Conservation (phyloP, 2,113 vertebrate species). For the Deroptyus accipitrinus region DNA sequence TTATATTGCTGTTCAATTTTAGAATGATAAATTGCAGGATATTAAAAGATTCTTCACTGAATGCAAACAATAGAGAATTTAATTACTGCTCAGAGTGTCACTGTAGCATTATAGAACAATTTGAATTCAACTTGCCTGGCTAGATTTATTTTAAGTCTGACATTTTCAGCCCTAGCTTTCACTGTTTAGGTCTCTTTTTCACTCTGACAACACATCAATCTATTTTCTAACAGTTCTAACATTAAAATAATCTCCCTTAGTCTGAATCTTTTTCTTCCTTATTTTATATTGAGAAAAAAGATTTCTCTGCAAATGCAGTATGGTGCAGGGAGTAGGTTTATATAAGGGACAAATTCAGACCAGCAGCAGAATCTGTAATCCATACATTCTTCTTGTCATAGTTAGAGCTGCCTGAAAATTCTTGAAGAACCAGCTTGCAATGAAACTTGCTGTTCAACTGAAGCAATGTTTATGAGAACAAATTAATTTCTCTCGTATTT, state of each 20-base stretch:
- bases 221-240: slow-evolving; percentile 48
- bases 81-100: slow-evolving; percentile 53
- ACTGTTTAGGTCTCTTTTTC: slow-evolving; percentile 33
- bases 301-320: background rate
- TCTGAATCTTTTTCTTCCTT: background rate
- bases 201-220: slow-evolving; percentile 58
- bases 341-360: background rate
- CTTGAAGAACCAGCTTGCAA: background rate
- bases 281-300: slow-evolving; percentile 6
- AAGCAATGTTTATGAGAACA: background rate
- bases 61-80: slow-evolving; percentile 57
- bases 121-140: slow-evolving; percentile 45
- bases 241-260: slow-evolving; percentile 31
- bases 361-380: background rate
- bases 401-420: background rate
- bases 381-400: background rate
- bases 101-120: slow-evolving; percentile 40
- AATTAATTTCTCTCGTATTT: background rate
- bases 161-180: slow-evolving; percentile 54
- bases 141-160: slow-evolving; percentile 68
- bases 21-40: slow-evolving; percentile 54
- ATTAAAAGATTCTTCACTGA: slow-evolving; percentile 52
- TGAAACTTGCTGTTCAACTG: background rate
- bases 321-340: background rate
- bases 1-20: slow-evolving; percentile 25